Percentiles rank a stretch among this genome's conserved stretches.
Evolutionary conservation across 2,888 invertebrate genomes (phyloP).

Genomic region (Pantelozetes paolii): DNA sequence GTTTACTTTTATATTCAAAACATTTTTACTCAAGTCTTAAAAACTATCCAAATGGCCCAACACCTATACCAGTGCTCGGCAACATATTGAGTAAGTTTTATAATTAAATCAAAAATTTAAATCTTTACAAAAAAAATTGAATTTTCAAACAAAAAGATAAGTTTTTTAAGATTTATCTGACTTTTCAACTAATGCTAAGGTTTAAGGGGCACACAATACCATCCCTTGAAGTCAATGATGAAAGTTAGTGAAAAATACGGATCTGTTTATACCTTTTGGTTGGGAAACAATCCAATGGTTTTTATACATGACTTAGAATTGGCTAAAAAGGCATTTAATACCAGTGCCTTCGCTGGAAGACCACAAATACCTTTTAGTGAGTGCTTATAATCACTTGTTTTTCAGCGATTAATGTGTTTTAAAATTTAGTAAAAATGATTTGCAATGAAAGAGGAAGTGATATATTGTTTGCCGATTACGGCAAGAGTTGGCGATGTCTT

Average conservation of each 20-base stretch:
- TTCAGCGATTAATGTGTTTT: neutral
- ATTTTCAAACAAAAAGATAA: no score
- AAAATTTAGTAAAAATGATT: neutral
- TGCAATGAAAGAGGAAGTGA: neutral
- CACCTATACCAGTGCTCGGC: slow-evolving; percentile 25
- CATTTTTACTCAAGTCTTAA: neutral
- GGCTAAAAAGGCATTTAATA: neutral
- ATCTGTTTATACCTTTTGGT: slow-evolving; percentile 27
- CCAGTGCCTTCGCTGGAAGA: neutral
- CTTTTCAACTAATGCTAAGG: neutral
- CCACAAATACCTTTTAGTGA: slow-evolving; percentile 3
- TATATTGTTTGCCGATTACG: slow-evolving; percentile 10
- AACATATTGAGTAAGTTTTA: slow-evolving; percentile 17
- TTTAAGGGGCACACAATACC: neutral
- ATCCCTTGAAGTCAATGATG: neutral
- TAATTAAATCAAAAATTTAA: neutral
- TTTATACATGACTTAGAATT: slow-evolving; percentile 28
- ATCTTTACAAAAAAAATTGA: neutral
- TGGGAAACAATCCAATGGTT: slow-evolving; percentile 36
- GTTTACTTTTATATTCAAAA: slow-evolving; percentile 3
- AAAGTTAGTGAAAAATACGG: neutral
- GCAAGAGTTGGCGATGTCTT: neutral
- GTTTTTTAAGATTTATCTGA: neutral
- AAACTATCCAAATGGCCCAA: slow-evolving; percentile 10
- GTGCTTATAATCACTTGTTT: neutral